Evolutionary conservation across 2,888 invertebrate species (phyloP), one percentile per base, ranked within the genome.

Genomic region (Orchestes rusci): DNA sequence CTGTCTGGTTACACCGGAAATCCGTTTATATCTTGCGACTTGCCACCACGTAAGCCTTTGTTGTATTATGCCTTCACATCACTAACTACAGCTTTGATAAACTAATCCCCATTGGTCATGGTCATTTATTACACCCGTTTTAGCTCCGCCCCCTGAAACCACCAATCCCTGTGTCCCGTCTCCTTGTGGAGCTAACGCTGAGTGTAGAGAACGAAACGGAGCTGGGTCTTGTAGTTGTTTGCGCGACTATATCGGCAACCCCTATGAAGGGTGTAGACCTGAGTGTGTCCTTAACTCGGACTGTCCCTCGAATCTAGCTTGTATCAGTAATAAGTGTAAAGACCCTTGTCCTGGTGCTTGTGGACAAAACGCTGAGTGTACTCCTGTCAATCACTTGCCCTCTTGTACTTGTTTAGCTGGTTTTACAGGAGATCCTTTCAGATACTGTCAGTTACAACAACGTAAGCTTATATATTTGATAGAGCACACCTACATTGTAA

Each of bases 321-420:
- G 87, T 54, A 73, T 81, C 28, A 76, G 77, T 52, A 80, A 79
- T 56, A 84, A 83, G 67, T 87, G 87, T 75, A 71, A 74, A 59
- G 82, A 88, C 67, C 87, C 88, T 27, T 89, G 88, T 57, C 82
- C 82, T 2, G 86, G 85, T 54, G 79, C 79, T 30, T 88, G 88
- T 61, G 86, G 84, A 4, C 74, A 77, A 52, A 82, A 84, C 58
- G 84, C 87, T 16, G 70, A 77, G 40, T 88, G 87, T 60, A 79
- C 80, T 75, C 80, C 83, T 15, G 70, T 83, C 8, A 82, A 81
- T 57, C 87, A 87, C 63, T 68, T 77, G 36, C 83, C 85, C 2
- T 73, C 71, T 43, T 86, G 86, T 59, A 73, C 71, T 43, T 86
- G 86, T 59, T 65, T 73, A 41, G 58, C 66, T 19, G 81, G 82